Conservation (phyloP, 37 sponge, comb jelly and placozoan genomes). For the Crambe crambe region DNA sequence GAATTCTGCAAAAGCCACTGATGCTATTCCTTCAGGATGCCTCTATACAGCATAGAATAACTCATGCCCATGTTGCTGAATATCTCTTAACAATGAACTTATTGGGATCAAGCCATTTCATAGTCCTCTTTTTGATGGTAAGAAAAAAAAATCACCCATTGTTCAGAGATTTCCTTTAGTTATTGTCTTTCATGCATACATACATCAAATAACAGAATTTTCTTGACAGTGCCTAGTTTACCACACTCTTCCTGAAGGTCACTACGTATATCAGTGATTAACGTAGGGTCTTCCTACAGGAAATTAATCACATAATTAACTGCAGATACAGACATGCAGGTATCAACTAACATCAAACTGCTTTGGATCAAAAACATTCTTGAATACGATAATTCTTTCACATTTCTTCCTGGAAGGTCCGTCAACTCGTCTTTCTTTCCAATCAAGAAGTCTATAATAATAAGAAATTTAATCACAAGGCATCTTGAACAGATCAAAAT, state of each 20-base stretch:
- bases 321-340: neutral
- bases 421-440: slow-evolving; percentile 63
- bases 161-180: neutral
- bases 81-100: neutral
- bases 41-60: slow-evolving; percentile 39
- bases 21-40: slow-evolving; percentile 92
- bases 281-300: slow-evolving; percentile 67
- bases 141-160: neutral
- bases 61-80: neutral
- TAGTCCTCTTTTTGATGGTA: neutral
- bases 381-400: slow-evolving; percentile 86
- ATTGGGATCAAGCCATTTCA: neutral
- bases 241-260: slow-evolving; percentile 89
- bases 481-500: neutral
- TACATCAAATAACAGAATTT: slow-evolving; percentile 92
- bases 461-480: neutral
- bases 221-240: slow-evolving; percentile 92
- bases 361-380: slow-evolving; percentile 85
- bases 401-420: slow-evolving; percentile 57
- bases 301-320: neutral
- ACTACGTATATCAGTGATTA: slow-evolving; percentile 82
- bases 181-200: too few relatives aligned
- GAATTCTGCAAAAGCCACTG: slow-evolving; percentile 85
- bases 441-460: slow-evolving; percentile 71
- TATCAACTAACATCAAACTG: slow-evolving; percentile 82